Percentiles rank a stretch among this genome's conserved stretches.
Conservation (phyloP, 2,888 invertebrate species). For the Parasteatoda lunata region DNA sequence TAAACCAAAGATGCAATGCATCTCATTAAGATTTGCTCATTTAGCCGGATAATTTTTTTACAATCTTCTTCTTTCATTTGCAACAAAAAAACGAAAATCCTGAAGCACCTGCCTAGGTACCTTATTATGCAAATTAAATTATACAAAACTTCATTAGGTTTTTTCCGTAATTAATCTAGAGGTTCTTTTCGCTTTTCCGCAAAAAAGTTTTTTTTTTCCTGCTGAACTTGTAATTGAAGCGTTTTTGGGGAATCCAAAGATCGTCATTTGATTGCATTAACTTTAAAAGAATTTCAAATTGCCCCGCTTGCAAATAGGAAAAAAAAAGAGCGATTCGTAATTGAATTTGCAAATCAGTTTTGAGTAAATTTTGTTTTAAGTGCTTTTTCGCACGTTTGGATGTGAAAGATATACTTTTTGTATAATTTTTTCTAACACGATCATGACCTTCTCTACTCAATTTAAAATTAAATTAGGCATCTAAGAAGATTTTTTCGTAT, state of each 20-base stretch:
- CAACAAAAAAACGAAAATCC: slow-evolving; percentile 9
- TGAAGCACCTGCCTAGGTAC: slow-evolving; percentile 26
- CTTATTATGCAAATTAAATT: slow-evolving; percentile 51
- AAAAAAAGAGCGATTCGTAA: slow-evolving; percentile 22
- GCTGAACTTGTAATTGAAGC: slow-evolving; percentile 15
- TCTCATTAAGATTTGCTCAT: slow-evolving; percentile 23
- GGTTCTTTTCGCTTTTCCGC: slow-evolving; percentile 10
- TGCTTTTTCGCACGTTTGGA: slow-evolving; percentile 30
- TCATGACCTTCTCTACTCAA: slow-evolving; percentile 8
- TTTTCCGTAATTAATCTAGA: slow-evolving; percentile 30
- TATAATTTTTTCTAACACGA: neutral
- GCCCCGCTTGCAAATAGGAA: slow-evolving; percentile 1
- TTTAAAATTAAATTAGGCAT: slow-evolving; percentile 15
- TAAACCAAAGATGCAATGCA: slow-evolving; percentile 9
- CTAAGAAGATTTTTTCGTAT: slow-evolving; percentile 1
- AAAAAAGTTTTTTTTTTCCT: slow-evolving; percentile 17
- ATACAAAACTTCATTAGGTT: slow-evolving; percentile 42
- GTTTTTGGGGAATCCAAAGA: slow-evolving; percentile 31
- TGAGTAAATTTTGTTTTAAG: slow-evolving; percentile 30
- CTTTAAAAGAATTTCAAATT: slow-evolving; percentile 22
- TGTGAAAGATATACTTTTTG: neutral
- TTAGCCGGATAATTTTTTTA: slow-evolving; percentile 10
- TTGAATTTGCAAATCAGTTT: slow-evolving; percentile 49
- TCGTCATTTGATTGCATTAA: slow-evolving; percentile 28
- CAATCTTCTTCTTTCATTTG: neutral